Conservation (phyloP, 2,888 invertebrate species). For the Nephrotoma appendiculata region DNA sequence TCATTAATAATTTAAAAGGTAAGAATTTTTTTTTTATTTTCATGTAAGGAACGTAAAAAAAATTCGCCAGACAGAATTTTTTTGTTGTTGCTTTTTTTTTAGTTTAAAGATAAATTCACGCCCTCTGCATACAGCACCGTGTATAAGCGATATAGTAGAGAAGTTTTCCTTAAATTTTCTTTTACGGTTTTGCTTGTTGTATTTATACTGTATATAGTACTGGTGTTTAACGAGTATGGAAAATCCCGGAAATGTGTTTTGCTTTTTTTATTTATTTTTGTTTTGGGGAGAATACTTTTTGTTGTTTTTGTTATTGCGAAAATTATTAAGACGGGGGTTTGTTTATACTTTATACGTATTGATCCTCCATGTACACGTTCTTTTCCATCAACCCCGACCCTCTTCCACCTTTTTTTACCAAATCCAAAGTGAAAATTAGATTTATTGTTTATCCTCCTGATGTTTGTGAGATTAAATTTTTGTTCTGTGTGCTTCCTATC, state of each 20-base stretch:
- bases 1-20: not conserved
- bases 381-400: not conserved
- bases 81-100: not conserved
- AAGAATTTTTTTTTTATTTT: not conserved
- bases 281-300: not conserved
- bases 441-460: not conserved
- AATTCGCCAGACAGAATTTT: not conserved
- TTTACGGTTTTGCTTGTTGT: not conserved
- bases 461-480: not conserved
- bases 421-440: not conserved
- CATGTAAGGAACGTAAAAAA: not conserved
- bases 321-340: not conserved
- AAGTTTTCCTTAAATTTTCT: not conserved
- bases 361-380: not conserved
- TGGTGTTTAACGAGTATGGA: not conserved
- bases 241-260: not conserved
- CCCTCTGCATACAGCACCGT: not conserved
- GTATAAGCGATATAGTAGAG: not conserved
- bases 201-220: not conserved
- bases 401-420: not conserved
- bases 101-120: not conserved
- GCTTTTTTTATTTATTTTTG: not conserved
- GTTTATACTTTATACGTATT: not conserved
- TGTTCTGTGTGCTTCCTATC: not conserved
- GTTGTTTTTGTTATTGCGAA: not conserved